Percentiles rank a stretch among this genome's conserved stretches.
phyloP scores from a whole-genome alignment of 2,113 vertebrate species.

The Ptychochromis oligacanthus region DNA sequence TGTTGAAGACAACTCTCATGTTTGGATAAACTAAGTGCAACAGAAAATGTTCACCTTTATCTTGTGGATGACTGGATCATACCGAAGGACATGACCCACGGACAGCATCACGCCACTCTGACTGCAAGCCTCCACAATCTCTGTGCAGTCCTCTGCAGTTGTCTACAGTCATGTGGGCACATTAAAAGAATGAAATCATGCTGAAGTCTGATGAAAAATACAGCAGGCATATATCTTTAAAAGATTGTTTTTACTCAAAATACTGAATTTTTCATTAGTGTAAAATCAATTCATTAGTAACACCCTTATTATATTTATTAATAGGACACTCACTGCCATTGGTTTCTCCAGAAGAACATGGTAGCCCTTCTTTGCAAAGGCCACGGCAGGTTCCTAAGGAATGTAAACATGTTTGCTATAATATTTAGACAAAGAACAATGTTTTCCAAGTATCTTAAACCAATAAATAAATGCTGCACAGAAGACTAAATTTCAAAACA shows the following conservation, averaged over 20 bases:
- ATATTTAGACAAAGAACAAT: neutral
- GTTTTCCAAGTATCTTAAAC: neutral
- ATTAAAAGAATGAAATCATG: neutral
- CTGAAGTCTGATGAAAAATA: neutral
- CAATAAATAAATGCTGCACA: neutral
- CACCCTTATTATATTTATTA: neutral
- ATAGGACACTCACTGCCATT: slow-evolving; percentile 83
- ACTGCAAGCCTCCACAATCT: slow-evolving; percentile 78
- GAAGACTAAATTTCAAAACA: too few relatives aligned
- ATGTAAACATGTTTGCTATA: slow-evolving; percentile 2
- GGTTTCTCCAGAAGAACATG: slow-evolving; percentile 87
- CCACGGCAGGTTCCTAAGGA: slow-evolving; percentile 82
- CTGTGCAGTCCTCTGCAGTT: slow-evolving; percentile 80
- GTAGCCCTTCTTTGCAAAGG: slow-evolving; percentile 84
- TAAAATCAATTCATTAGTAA: neutral
- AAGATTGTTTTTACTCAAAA: neutral
- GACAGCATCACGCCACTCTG: slow-evolving; percentile 78
- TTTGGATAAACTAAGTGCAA: neutral
- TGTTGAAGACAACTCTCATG: neutral
- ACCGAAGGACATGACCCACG: slow-evolving; percentile 85
- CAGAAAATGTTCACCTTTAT: slow-evolving; percentile 78
- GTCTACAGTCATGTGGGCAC: slow-evolving; percentile 67
- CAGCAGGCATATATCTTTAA: neutral
- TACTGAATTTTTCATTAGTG: neutral
- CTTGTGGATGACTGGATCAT: slow-evolving; percentile 79